Base-by-base conservation (phyloP, 2,113 vertebrate species). In the human (Homo sapiens) region DNA sequence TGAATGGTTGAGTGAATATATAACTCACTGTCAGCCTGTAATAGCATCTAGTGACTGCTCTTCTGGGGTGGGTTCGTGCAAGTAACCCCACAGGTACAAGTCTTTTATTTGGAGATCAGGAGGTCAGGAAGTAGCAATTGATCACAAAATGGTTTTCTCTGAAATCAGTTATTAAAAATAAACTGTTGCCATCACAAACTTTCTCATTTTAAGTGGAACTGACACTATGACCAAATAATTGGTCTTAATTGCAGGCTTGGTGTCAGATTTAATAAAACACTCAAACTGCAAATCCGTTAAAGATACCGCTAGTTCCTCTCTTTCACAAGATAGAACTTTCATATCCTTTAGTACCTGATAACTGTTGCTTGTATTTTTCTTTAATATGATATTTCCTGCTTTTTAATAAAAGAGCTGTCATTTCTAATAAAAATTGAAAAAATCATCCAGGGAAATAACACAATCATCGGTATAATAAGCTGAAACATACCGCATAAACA, bases 361-460 rank as follows among this genome's bases (percentile, higher is more conserved):
- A 92, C 95, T 97, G 86, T 96, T 98, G 79, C 96, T 98, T 97
- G 68, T 97, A 94, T 96, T 98, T 97, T 98, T 97, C 95, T 97
- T 97, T 93, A 85, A 66, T 95, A 97, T 94, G 97, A 1, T 97
- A 83, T 94, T 98, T 96, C 92, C 94, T 98, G 86, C 89, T 98
- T 98, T 97, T 98, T 99, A 99, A 99, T 99, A 99, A 99, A 98
- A 98, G 97, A 98, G 96, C 98, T 99, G 98, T 98, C 98, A 98
- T 98, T 98, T 98, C 98, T 98, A 98, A 98, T 99, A 98, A 99
- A 98, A 98, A 97, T 96, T 94, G 96, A 97, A 98, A 98, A 97
- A 98, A 76, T 95, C 95, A 94, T 96, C 97, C 90, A 96, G 98
- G 97, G 98, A 98, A 99, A 98, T 98, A 98, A 98, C 64, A 95